phyloP scores from a whole-genome alignment of 1,140 invertebrate genomes.

The Maconellicoccus hirsutus region DNA sequence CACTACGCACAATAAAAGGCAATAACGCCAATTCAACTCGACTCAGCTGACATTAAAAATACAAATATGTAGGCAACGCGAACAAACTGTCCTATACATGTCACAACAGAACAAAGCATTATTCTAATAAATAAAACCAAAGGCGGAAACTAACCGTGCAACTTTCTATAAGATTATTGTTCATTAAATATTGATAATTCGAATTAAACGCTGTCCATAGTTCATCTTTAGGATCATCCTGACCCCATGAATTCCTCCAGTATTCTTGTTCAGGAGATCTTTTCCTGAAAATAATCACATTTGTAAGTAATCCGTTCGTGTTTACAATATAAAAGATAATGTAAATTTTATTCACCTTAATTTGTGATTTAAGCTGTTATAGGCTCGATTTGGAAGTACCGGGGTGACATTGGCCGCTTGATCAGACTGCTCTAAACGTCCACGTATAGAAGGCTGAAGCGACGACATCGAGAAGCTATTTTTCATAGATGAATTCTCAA shows the following conservation, averaged over 20 bases:
- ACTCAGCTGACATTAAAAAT: neutral
- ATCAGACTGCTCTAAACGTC: neutral
- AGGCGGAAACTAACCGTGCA: conserved; percentile 49
- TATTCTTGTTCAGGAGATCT: conserved; percentile 47
- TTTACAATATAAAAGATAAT: neutral
- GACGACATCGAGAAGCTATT: conserved; percentile 44
- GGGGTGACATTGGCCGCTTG: conserved; percentile 9
- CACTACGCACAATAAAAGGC: neutral
- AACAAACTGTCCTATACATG: neutral
- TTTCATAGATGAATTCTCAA: conserved; percentile 38
- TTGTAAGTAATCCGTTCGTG: too few species aligned
- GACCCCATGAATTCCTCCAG: conserved; percentile 55
- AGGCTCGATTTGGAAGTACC: conserved; percentile 20
- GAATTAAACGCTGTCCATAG: conserved; percentile 74
- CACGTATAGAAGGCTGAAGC: conserved; percentile 39
- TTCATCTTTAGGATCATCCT: conserved; percentile 50
- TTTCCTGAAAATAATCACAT: conserved; percentile 35
- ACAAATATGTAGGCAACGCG: neutral
- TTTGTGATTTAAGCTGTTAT: conserved; percentile 25
- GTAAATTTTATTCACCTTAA: conserved; percentile 23
- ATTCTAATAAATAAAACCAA: neutral
- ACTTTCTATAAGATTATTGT: conserved; percentile 78
- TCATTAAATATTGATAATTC: conserved; percentile 88
- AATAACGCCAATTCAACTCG: neutral
- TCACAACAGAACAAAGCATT: neutral